phyloP scores from a whole-genome alignment of 2,888 invertebrate genomes.

The Lepidocyrtinus sp. region DNA sequence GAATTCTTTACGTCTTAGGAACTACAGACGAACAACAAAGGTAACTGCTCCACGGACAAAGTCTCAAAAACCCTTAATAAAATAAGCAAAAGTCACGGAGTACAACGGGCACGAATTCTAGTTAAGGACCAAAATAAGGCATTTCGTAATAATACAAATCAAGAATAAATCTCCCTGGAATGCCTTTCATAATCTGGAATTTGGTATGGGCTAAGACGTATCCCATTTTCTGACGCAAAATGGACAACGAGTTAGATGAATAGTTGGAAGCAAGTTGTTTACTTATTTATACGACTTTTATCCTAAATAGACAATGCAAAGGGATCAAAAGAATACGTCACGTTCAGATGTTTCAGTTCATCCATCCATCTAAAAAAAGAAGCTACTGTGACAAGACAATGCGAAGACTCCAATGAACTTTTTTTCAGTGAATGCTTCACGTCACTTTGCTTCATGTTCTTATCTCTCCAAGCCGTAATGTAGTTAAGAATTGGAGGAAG shows the following conservation, averaged over 20 bases:
- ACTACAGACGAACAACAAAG: not conserved
- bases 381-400: too few species aligned
- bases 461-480: not conserved
- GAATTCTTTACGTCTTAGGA: not conserved
- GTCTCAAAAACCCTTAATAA: too few species aligned
- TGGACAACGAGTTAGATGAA: not conserved
- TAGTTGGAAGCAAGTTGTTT: too few species aligned
- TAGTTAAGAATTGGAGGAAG: too few species aligned
- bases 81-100: too few species aligned
- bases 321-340: constrained; percentile 41
- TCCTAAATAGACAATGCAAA: constrained; percentile 17
- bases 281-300: not conserved
- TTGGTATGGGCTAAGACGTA: not conserved
- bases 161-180: too few species aligned
- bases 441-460: not conserved
- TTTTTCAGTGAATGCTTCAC: not conserved
- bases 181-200: constrained; percentile 5
- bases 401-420: not conserved
- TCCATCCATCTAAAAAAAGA: constrained; percentile 10
- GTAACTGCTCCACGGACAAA: constrained; percentile 1
- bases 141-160: too few species aligned
- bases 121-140: too few species aligned
- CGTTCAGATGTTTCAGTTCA: constrained; percentile 30
- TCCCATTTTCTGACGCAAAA: not conserved
- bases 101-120: too few species aligned